These are phyloP conservation scores for Agrilus mali DNA, from an alignment of 2,888 invertebrate genomes.

Conservation along the genomic window DNA sequence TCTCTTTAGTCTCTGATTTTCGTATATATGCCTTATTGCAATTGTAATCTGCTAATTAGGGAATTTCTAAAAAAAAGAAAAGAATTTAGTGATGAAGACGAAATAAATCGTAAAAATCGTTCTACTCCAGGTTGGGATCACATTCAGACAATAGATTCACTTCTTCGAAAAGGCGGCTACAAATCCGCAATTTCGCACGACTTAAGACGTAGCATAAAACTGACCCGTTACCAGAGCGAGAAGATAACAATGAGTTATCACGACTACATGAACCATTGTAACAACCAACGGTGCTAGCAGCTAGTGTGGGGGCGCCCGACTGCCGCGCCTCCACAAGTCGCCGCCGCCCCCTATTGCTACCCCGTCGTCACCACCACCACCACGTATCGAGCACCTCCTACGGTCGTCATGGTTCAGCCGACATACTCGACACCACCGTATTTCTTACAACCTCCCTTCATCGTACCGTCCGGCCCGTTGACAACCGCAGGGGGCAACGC, in stretches of 20 bases:
- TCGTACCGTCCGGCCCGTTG: constrained; percentile 18
- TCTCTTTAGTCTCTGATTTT: too few relatives aligned
- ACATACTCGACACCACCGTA: constrained; percentile 24
- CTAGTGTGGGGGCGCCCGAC: constrained; percentile 41
- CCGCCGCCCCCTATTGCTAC: constrained; percentile 1
- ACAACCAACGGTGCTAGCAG: constrained; percentile 62
- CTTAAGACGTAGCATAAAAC: constrained; percentile 75
- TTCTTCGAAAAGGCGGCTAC: constrained; percentile 94
- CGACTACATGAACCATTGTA: constrained; percentile 61
- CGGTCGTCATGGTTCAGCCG: constrained; percentile 29
- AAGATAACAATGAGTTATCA: constrained; percentile 82
- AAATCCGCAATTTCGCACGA: constrained; percentile 84
- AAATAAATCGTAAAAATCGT: too few relatives aligned
- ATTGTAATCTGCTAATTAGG: too few relatives aligned
- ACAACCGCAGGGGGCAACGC: constrained; percentile 19
- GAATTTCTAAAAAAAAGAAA: too few relatives aligned
- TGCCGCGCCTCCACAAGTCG: constrained; percentile 23
- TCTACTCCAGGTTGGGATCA: constrained; percentile 86
- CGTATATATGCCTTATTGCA: too few relatives aligned
- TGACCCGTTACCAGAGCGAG: constrained; percentile 94
- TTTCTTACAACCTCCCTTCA: constrained; percentile 17
- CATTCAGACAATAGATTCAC: constrained; percentile 93
- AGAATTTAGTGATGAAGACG: too few relatives aligned
- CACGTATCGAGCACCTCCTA: constrained; percentile 17
- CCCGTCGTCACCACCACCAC: constrained; percentile 8